Evolutionary conservation across 2,797 vertebrate genomes (phyloP).

Genomic region (Leuciscus waleckii): DNA sequence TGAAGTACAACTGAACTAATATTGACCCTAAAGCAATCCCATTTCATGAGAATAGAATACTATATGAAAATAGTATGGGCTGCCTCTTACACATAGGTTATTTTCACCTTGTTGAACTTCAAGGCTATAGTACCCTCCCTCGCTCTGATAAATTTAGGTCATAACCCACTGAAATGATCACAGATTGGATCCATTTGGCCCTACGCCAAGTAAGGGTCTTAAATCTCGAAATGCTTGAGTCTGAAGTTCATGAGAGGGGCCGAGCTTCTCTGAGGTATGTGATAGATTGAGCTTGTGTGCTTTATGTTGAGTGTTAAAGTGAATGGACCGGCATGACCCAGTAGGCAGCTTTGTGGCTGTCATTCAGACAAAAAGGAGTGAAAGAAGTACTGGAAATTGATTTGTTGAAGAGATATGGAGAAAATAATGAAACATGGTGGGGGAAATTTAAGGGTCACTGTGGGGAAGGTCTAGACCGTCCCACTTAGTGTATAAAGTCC

Average conservation of each 20-base stretch:
- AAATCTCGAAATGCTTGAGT: conserved; percentile 65
- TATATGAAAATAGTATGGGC: conserved; percentile 25
- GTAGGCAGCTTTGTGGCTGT: conserved; percentile 34
- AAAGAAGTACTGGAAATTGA: background rate
- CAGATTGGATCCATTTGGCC: conserved; percentile 67
- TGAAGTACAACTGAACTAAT: conserved; percentile 31
- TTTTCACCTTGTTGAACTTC: conserved; percentile 54
- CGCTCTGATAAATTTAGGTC: conserved; percentile 59
- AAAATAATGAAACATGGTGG: conserved; percentile 31
- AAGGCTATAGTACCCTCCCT: conserved; percentile 40
- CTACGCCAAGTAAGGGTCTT: conserved; percentile 59
- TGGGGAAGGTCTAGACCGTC: background rate
- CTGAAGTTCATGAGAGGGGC: conserved; percentile 66
- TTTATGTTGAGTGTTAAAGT: conserved; percentile 23
- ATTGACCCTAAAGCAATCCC: conserved; percentile 33
- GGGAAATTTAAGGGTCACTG: background rate
- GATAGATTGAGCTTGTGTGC: conserved; percentile 13
- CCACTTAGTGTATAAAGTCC: background rate
- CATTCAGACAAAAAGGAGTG: conserved; percentile 6
- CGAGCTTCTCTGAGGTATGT: conserved; percentile 63
- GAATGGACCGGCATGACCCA: conserved; percentile 42
- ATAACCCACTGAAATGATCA: conserved; percentile 64
- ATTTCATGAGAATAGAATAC: conserved; percentile 34
- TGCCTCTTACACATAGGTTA: conserved; percentile 51
- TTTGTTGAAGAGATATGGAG: conserved; percentile 25